Evolutionary conservation across 2,113 vertebrate genomes (phyloP).

Genomic region (Heterocephalus glaber): DNA sequence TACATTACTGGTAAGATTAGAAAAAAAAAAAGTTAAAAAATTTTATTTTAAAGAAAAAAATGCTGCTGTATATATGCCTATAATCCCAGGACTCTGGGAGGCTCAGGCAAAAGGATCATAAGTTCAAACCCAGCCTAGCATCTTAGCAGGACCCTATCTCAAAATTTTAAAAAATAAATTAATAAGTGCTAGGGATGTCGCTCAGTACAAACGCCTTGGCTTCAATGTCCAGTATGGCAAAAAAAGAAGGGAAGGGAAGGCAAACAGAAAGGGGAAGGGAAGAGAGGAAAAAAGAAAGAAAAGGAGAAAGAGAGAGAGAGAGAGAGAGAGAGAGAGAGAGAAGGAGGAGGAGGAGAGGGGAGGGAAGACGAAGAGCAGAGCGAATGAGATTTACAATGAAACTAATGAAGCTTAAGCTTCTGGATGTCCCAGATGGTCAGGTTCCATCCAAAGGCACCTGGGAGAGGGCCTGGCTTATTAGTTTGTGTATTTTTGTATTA

Average conservation of each 20-base stretch:
- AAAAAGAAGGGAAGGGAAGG: too few species aligned
- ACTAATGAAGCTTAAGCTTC: not conserved
- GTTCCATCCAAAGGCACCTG: not conserved
- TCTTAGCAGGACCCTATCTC: not conserved
- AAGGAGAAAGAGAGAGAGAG: too few species aligned
- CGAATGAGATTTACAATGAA: not conserved
- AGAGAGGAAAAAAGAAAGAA: rapidly evolving
- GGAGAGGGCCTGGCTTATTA: not conserved
- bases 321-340: not conserved
- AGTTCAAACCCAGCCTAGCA: not conserved
- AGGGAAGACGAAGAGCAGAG: not conserved
- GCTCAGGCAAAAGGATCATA: not conserved
- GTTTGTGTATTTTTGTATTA: not conserved
- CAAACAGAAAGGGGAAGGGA: too few species aligned
- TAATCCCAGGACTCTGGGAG: not conserved
- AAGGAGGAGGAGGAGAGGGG: too few species aligned
- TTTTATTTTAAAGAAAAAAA: not conserved
- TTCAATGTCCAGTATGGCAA: not conserved
- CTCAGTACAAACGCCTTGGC: not conserved
- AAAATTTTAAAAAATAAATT: not conserved
- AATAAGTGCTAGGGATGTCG: not conserved
- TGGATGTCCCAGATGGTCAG: not conserved
- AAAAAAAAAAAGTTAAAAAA: slow-evolving; percentile 15
- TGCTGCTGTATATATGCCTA: not conserved
- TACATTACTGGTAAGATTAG: not conserved